Conservation (phyloP, 2,888 invertebrate species). For the Pseudoips prasinana region DNA sequence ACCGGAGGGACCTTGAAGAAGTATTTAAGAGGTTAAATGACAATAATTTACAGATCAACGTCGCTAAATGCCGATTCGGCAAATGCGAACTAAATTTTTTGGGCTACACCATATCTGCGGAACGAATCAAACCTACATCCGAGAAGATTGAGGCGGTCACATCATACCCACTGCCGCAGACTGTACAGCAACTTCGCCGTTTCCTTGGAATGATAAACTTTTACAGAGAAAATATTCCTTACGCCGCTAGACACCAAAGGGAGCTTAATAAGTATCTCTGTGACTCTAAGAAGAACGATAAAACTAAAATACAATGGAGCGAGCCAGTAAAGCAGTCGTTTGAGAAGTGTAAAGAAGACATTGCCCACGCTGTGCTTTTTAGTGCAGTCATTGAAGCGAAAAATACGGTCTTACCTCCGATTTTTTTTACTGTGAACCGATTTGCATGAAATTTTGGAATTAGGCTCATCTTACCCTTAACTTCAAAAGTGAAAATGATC, state of each 20-base stretch:
- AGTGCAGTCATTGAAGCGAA: too few species aligned
- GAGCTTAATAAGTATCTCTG: conserved; percentile 5
- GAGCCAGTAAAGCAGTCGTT: conserved; percentile 3
- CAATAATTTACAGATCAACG: conserved; percentile 4
- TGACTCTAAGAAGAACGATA: conserved; percentile 6
- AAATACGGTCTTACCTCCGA: too few species aligned
- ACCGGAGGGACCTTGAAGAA: conserved; percentile 2
- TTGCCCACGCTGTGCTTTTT: conserved; percentile 3
- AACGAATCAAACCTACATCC: conserved; percentile 1
- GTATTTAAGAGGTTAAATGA: conserved; percentile 3
- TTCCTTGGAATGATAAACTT: conserved; percentile 5
- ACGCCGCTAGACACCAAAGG: conserved; percentile 1
- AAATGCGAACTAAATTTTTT: conserved; percentile 4
- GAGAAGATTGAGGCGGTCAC: conserved; percentile 3
- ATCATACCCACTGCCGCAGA: conserved; percentile 1
- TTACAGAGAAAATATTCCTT: conserved; percentile 2
- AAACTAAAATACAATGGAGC: conserved; percentile 3
- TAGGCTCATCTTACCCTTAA: too few species aligned
- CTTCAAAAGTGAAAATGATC: too few species aligned
- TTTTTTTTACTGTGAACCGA: too few species aligned
- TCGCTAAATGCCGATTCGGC: conserved; percentile 5
- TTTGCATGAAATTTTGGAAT: too few species aligned
- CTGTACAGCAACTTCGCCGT: neutral
- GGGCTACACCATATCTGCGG: conserved; percentile 3
- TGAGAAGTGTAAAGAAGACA: conserved; percentile 3